A percentile compares a stretch with the other conserved stretches of the same genome.
These are phyloP conservation scores for Trichogramma pretiosum DNA, from an alignment of 1,140 invertebrate genomes.

Conservation along the genomic window DNA sequence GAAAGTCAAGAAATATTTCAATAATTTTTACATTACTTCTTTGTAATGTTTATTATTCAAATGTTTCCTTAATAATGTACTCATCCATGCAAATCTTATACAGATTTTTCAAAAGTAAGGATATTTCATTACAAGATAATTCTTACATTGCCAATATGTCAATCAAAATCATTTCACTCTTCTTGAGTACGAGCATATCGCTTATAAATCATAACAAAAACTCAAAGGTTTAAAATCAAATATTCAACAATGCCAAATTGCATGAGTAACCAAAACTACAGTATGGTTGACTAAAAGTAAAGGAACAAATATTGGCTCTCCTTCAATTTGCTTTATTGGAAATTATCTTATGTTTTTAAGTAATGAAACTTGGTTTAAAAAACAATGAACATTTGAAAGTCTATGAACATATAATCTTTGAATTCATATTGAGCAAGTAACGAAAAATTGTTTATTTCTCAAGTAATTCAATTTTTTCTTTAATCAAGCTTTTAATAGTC, in stretches of 20 bases:
- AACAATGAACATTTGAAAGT: neutral
- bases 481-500: too few relatives aligned
- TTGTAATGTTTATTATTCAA: too few relatives aligned
- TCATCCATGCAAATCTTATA: too few relatives aligned
- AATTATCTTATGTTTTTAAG: too few relatives aligned
- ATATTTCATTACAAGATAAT: too few relatives aligned
- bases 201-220: conserved; percentile 16
- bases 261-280: conserved; percentile 16
- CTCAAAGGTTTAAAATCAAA: conserved; percentile 16
- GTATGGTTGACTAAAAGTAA: conserved; percentile 13
- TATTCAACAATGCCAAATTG: conserved; percentile 18
- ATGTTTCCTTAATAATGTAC: too few relatives aligned
- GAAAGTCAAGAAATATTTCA: too few relatives aligned
- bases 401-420: conserved; percentile 1
- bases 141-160: too few relatives aligned
- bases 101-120: too few relatives aligned
- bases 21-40: too few relatives aligned
- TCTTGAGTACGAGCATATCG: conserved; percentile 10
- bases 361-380: too few relatives aligned
- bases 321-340: neutral
- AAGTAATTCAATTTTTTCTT: conserved; percentile 7
- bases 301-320: conserved; percentile 15
- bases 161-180: too few relatives aligned
- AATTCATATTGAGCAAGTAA: neutral
- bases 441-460: conserved; percentile 10